A percentile compares a stretch with the other conserved stretches of the same genome.
These are phyloP conservation scores for Centrocercus urophasianus DNA, from an alignment of 2,113 vertebrate species.

Conservation along the genomic window DNA sequence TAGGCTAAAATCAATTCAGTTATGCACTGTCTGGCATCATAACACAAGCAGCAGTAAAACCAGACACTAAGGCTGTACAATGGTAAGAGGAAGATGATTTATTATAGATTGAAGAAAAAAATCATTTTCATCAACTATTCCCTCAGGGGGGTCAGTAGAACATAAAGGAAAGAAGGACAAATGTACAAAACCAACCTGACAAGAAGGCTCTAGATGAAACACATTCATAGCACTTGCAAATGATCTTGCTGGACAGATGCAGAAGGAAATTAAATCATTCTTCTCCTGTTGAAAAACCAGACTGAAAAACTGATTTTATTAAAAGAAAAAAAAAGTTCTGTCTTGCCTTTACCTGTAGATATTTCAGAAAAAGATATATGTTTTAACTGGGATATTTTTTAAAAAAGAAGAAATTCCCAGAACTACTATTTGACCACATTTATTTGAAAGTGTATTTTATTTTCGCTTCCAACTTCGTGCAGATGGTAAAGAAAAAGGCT, in stretches of 20 bases:
- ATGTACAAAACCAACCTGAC: constrained; percentile 65
- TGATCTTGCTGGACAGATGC: constrained; percentile 19
- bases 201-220: constrained; percentile 59
- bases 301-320: constrained; percentile 4
- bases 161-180: constrained; percentile 51
- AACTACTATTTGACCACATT: neutral
- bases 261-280: constrained; percentile 36
- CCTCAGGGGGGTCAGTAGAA: constrained; percentile 52
- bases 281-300: neutral
- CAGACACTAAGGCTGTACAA: constrained; percentile 14
- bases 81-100: constrained; percentile 66
- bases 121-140: constrained; percentile 42
- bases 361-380: neutral
- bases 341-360: constrained; percentile 7
- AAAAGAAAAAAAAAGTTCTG: neutral
- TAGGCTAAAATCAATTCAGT: neutral
- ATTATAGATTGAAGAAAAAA: constrained; percentile 47
- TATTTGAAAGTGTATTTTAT: constrained; percentile 10
- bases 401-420: neutral
- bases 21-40: neutral
- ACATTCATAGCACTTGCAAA: constrained; percentile 53
- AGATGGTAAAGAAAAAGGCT: neutral
- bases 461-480: neutral
- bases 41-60: neutral
- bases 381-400: neutral